phyloP scores from a whole-genome alignment of 1,140 invertebrate species.

The Eulimnadia texana region DNA sequence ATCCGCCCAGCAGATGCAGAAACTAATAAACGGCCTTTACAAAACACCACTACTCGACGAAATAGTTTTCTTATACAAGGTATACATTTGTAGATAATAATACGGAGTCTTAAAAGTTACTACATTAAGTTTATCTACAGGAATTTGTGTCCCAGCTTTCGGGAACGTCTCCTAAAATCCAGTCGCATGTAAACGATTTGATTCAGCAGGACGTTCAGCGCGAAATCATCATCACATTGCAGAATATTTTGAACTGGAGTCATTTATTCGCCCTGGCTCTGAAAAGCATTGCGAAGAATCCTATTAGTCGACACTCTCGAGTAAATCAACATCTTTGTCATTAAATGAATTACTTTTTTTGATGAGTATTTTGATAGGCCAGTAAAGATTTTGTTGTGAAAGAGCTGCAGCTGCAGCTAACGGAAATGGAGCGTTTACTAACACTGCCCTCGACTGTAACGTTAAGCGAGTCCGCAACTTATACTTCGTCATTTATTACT shows the following conservation, averaged over 20 bases:
- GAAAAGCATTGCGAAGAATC: background rate
- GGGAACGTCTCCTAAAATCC: background rate
- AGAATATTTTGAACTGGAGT: background rate
- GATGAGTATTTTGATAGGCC: background rate
- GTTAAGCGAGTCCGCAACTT: background rate
- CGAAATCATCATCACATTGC: background rate
- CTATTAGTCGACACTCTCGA: background rate
- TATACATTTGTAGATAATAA: background rate
- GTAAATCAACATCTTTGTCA: background rate
- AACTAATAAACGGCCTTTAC: background rate
- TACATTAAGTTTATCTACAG: background rate
- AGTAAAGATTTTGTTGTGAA: conserved; percentile 8
- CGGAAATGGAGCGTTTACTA: background rate
- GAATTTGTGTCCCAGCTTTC: background rate
- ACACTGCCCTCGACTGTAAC: background rate
- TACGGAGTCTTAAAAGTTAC: background rate
- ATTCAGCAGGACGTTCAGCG: background rate
- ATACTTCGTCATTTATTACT: background rate
- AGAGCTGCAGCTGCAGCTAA: background rate
- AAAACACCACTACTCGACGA: conserved; percentile 1
- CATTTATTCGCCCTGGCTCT: background rate
- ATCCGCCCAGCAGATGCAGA: background rate
- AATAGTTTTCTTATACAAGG: background rate
- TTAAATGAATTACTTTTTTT: background rate
- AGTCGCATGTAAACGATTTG: background rate